Evolutionary conservation across 2,888 invertebrate genomes (phyloP).

Genomic region (Stenotaenia linearis): DNA sequence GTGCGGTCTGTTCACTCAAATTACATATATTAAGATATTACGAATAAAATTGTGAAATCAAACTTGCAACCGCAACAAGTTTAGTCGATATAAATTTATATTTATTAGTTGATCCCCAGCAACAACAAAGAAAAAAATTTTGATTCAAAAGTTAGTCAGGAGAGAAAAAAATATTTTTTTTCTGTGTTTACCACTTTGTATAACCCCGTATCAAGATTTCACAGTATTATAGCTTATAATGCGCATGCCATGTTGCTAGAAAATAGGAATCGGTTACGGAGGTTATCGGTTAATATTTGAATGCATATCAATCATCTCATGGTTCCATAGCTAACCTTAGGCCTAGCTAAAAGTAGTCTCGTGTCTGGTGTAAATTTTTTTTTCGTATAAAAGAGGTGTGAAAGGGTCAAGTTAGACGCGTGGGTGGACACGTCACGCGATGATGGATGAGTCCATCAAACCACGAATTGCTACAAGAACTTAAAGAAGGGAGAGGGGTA

Average conservation of each 20-base stretch:
- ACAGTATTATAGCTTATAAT: background rate
- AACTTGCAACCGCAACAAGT: no score
- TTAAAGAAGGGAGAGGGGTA: constrained; percentile 11
- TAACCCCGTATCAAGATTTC: background rate
- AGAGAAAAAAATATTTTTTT: background rate
- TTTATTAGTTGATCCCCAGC: no score
- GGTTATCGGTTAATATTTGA: background rate
- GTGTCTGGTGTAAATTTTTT: background rate
- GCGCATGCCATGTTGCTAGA: background rate
- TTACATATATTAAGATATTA: no score
- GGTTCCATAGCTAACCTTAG: background rate
- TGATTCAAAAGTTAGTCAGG: no score
- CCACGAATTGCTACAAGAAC: background rate
- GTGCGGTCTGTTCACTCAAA: no score
- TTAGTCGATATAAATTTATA: no score
- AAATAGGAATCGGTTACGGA: background rate
- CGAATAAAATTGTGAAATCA: no score
- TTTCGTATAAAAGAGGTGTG: background rate
- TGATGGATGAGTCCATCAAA: background rate
- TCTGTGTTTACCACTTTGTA: background rate
- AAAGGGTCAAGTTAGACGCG: constrained; percentile 19
- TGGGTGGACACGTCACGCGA: constrained; percentile 11
- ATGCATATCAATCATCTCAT: background rate
- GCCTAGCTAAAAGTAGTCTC: background rate
- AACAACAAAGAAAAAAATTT: no score